These are phyloP conservation scores for Ifrita kowaldi DNA, from an alignment of 2,113 vertebrate species.

Conservation along the genomic window DNA sequence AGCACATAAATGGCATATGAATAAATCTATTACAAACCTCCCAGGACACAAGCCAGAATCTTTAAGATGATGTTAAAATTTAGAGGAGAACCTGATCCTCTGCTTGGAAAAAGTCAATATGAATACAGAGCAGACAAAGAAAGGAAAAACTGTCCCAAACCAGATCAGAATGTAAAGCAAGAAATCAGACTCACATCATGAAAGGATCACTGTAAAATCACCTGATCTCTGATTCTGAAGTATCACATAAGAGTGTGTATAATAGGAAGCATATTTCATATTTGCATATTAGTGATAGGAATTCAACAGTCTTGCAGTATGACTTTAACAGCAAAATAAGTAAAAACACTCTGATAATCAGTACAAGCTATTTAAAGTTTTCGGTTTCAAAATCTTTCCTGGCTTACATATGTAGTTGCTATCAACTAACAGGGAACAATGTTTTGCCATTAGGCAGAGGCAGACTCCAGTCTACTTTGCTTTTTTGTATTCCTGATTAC, in stretches of 20 bases:
- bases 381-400: neutral
- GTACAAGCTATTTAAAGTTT: neutral
- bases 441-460: neutral
- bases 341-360: neutral
- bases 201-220: neutral
- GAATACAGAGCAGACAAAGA: neutral
- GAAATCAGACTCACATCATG: neutral
- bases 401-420: neutral
- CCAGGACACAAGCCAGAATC: neutral
- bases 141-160: neutral
- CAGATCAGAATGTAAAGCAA: neutral
- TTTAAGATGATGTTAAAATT: constrained; percentile 11
- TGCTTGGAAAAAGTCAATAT: neutral
- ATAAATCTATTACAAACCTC: neutral
- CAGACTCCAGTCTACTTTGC: neutral
- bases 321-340: neutral
- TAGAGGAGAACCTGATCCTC: neutral
- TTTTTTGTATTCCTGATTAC: neutral
- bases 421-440: neutral
- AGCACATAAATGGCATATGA: neutral
- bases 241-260: neutral
- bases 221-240: neutral
- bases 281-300: neutral
- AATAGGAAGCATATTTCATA: neutral
- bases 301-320: neutral